These are phyloP conservation scores for Sciurus niger DNA, from an alignment of 2,113 vertebrate species.

Conservation along the genomic window DNA sequence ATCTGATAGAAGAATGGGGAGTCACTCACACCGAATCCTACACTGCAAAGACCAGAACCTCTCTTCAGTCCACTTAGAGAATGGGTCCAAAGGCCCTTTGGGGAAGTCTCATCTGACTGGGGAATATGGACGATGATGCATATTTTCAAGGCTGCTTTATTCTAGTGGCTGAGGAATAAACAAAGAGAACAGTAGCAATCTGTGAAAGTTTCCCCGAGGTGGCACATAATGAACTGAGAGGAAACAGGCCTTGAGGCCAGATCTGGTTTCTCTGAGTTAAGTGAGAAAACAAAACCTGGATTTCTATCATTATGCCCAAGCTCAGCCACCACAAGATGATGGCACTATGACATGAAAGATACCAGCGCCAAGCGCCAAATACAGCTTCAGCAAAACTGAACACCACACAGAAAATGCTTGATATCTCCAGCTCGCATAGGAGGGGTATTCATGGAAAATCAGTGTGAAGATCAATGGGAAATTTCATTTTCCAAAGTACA, in stretches of 20 bases:
- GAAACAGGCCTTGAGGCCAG: conserved; percentile 36
- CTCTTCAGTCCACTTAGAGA: background rate
- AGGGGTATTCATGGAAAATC: conserved; percentile 37
- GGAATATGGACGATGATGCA: conserved; percentile 3
- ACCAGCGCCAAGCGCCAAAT: conserved; percentile 8
- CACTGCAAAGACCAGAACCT: background rate
- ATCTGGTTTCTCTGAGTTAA: conserved; percentile 45
- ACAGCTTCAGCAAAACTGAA: conserved; percentile 4
- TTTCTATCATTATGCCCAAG: background rate
- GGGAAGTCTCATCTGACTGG: background rate
- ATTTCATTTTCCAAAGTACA: conserved; percentile 71
- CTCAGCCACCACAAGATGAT: conserved; percentile 14
- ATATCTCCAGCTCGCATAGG: background rate
- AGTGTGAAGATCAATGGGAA: background rate
- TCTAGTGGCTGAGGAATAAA: background rate
- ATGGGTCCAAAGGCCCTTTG: background rate
- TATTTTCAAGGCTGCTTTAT: conserved; percentile 39
- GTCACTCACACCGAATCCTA: background rate
- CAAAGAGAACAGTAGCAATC: background rate
- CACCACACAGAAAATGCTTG: background rate
- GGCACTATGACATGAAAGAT: background rate
- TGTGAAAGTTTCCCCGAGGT: conserved; percentile 55
- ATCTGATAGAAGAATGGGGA: background rate
- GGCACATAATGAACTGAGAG: background rate
- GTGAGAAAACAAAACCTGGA: conserved; percentile 42